Percentiles rank a stretch among this genome's conserved stretches.
Evolutionary conservation across 2,888 invertebrate genomes (phyloP).

Genomic region (Silvanus unidentatus): DNA sequence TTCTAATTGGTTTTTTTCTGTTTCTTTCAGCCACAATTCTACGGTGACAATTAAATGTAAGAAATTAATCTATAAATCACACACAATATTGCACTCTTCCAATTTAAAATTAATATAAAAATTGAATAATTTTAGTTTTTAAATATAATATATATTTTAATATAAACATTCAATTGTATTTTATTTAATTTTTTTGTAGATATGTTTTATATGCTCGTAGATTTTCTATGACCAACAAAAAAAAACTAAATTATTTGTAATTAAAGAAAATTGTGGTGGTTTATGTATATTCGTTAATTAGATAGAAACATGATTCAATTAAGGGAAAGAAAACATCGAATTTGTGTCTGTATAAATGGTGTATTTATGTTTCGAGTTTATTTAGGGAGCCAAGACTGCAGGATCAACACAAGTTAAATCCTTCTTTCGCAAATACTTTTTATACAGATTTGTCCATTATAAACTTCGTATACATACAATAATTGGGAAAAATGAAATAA

Average conservation of each 20-base stretch:
- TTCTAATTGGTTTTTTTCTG: conserved; percentile 4
- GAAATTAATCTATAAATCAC: conserved; percentile 33
- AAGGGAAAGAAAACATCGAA: too few relatives aligned
- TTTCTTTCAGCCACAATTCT: conserved; percentile 58
- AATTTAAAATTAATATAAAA: conserved; percentile 11
- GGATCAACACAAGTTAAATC: neutral
- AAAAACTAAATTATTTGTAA: too few relatives aligned
- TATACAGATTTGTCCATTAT: neutral
- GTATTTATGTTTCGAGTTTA: too few relatives aligned
- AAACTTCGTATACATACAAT: neutral
- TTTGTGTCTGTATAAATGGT: too few relatives aligned
- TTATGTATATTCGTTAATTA: too few relatives aligned
- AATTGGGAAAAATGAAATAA: conserved; percentile 13
- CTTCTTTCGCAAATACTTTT: neutral
- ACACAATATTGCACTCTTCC: conserved; percentile 17
- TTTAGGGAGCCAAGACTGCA: too few relatives aligned
- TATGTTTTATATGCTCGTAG: conserved; percentile 10
- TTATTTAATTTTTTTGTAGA: conserved; percentile 8
- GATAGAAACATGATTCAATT: too few relatives aligned
- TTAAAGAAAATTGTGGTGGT: too few relatives aligned
- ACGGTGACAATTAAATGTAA: conserved; percentile 59
- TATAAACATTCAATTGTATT: neutral
- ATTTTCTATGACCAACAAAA: neutral
- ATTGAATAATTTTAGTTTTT: conserved; percentile 15
- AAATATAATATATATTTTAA: conserved; percentile 27